Evolutionary conservation across 37 sponge, comb jelly and placozoan genomes (phyloP).

Genomic region (Haliclona indistincta): DNA sequence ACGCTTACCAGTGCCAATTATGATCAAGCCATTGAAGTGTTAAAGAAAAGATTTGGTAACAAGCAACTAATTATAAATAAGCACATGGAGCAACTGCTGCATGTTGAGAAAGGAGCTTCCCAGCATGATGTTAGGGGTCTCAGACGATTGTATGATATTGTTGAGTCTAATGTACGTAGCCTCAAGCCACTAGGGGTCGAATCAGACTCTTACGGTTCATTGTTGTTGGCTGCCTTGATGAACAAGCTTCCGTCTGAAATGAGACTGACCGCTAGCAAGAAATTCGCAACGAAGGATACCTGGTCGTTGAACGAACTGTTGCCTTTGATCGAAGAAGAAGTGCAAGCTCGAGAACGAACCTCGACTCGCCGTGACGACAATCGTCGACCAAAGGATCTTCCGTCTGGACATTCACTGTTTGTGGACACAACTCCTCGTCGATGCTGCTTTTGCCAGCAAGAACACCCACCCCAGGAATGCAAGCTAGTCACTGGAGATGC

Average conservation of each 20-base stretch:
- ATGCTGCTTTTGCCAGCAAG: conserved; percentile 32
- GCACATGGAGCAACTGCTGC: conserved; percentile 20
- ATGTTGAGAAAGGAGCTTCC: background rate
- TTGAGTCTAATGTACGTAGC: conserved; percentile 11
- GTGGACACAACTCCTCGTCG: background rate
- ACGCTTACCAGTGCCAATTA: conserved; percentile 12
- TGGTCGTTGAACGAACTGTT: conserved; percentile 28
- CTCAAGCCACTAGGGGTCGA: conserved; percentile 15
- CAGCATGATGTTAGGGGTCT: background rate
- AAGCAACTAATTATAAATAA: conserved; percentile 7
- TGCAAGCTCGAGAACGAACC: conserved; percentile 14
- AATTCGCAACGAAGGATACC: conserved; percentile 15
- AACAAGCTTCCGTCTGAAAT: conserved; percentile 13
- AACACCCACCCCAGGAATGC: conserved; percentile 14
- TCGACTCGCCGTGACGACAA: background rate
- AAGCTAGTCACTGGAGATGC: conserved; percentile 3
- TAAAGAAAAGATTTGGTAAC: conserved; percentile 15
- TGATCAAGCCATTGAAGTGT: conserved; percentile 2
- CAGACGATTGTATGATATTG: conserved; percentile 10
- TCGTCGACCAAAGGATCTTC: too few relatives aligned
- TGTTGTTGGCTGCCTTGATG: conserved; percentile 12
- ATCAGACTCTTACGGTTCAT: conserved; percentile 11
- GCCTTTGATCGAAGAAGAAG: conserved; percentile 1
- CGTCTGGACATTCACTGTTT: conserved; percentile 14
- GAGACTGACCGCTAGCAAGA: conserved; percentile 8